Evolutionary conservation across 1,140 invertebrate species (phyloP).

Genomic region (Aphis gossypii): DNA sequence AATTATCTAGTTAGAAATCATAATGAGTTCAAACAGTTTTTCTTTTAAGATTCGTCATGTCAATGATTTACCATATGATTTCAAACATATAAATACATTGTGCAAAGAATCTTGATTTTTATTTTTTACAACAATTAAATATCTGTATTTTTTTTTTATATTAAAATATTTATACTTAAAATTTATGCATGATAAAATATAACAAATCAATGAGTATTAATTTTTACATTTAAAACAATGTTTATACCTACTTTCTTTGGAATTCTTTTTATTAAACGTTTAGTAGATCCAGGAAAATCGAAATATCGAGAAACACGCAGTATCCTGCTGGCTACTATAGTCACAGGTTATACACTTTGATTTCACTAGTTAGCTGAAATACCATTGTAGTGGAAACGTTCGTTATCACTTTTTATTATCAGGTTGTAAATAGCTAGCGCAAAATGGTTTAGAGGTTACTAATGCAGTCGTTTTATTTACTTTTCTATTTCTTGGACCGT

Average conservation of each 20-base stretch:
- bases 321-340: background rate
- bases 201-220: background rate
- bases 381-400: background rate
- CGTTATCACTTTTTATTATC: constrained; percentile 38
- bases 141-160: too few species aligned
- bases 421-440: constrained; percentile 3
- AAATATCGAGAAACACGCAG: background rate
- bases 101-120: background rate
- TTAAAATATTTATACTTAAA: too few species aligned
- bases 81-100: background rate
- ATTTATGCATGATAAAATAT: too few species aligned
- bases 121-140: background rate
- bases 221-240: background rate
- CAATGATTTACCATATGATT: background rate
- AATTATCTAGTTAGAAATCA: background rate
- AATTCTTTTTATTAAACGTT: background rate
- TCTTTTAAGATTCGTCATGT: background rate
- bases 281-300: background rate
- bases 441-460: constrained; percentile 32
- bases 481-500: constrained; percentile 53
- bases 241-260: background rate
- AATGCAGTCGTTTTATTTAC: constrained; percentile 52
- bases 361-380: background rate
- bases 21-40: background rate
- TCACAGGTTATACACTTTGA: background rate